Conservation (phyloP, 2,797 vertebrate genomes). For the Crenichthys baileyi region DNA sequence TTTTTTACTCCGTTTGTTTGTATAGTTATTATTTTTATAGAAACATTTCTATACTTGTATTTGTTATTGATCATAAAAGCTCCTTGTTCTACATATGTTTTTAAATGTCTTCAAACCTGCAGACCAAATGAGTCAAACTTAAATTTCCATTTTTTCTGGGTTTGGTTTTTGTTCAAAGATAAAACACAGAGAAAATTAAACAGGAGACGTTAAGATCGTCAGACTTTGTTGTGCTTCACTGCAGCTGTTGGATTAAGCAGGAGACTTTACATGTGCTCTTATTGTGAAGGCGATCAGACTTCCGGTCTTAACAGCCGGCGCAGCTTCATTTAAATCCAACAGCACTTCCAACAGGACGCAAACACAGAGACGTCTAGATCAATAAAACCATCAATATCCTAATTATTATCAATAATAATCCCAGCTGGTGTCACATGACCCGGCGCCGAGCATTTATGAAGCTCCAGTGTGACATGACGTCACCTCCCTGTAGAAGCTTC, state of each 20-base stretch:
- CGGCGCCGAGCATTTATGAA: not conserved
- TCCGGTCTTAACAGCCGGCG: slow-evolving; percentile 10
- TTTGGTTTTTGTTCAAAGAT: not conserved
- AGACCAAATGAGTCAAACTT: not conserved
- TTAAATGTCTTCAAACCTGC: not conserved
- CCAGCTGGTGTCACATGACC: slow-evolving; percentile 15
- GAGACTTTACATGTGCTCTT: slow-evolving; percentile 20
- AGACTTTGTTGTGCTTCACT: not conserved
- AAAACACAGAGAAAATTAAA: not conserved
- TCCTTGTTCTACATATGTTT: not conserved
- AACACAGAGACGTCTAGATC: not conserved
- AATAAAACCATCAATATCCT: not conserved
- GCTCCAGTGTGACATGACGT: slow-evolving; percentile 23
- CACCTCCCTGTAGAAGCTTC: slow-evolving; percentile 5
- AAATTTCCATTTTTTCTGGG: not conserved
- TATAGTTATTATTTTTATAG: not conserved
- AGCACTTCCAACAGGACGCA: not conserved
- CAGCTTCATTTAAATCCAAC: not conserved
- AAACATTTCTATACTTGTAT: too few relatives aligned
- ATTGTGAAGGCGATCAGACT: slow-evolving; percentile 32
- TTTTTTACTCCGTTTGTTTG: not conserved
- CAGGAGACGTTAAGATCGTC: not conserved
- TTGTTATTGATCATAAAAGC: too few relatives aligned
- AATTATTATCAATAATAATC: not conserved
- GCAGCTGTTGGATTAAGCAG: too few relatives aligned